Base-by-base conservation (phyloP, 2,113 vertebrate species). In the Turdus rufiventris region DNA sequence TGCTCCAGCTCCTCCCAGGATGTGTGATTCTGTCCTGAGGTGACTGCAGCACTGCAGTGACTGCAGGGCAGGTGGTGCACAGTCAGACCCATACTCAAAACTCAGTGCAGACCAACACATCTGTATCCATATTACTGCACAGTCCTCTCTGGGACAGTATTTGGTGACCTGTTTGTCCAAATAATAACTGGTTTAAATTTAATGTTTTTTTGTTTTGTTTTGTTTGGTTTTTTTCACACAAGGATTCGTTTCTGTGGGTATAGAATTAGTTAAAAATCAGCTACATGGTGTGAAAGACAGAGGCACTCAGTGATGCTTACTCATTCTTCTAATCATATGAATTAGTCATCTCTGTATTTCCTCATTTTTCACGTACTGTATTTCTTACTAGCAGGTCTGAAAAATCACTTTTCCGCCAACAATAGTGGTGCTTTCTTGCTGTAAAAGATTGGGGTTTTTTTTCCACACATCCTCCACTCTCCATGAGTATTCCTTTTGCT, bases 221-320 rank as follows among this genome's bases (percentile, higher is more conserved):
- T 38, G 36, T n/a, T n/a, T n/a, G n/a, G n/a, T n/a, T 18, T 56
- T 26, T 23, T 45, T 3, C 51, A 85, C 34, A 78, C 5, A 73
- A 57, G 28, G 38, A 91, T 85, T 85, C 54, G 19, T 63, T 78
- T 88, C 29, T 79, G 47, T 79, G 54, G 21, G 29, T 73, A 28
- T 40, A 58, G 60, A 91, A 86, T 91, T 70, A 93, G 63, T 77
- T 95, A 83, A 72, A 88, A 90, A 80, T 93, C 56, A 94, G 73
- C 95, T 88, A 47, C n/a, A 23, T 54, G 34, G 13, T 76, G 14
- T 89, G 77, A 94, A 89, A 94, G 62, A 72, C 61, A 91, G 77
- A 93, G 54, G 24, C 31, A n/a, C 21, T 75, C n/a, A 36, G 19
- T 72, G 61, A 73, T 57, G 23, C 66, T 70, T 65, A 51, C 25